Evolutionary conservation across 1,140 invertebrate genomes (phyloP), one percentile per base, ranked within the genome.

Genomic region (Caenorhabditis elegans): DNA sequence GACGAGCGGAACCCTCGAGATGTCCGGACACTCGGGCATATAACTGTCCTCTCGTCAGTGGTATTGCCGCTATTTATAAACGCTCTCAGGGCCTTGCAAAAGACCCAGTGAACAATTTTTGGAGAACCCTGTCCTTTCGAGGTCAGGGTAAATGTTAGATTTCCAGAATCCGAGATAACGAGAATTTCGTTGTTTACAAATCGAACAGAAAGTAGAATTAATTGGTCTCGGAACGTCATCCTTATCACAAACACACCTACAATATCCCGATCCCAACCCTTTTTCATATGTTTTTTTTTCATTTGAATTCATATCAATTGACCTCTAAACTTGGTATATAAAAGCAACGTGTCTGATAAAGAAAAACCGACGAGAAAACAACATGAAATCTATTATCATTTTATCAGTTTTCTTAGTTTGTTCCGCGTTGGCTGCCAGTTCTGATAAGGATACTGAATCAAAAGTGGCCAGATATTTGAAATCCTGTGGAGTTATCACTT

Each of bases 361-460:
- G 60, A 70, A 17, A 24, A 39, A n/a, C n/a, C n/a, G n/a, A n/a
- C n/a, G n/a, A 39, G 60, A 39, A 19, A 10, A 43, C 3, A 43
- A 70, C 13, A 70, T 70, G 60, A 70, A 70, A 22, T 34, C 60
- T 19, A 22, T 70, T 70, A 70, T 70, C 60, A 39, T 70, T 70
- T 43, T 70, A 70, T 70, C 17, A 10, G 2, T 70, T 10, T n/a
- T 70, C 10, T 31, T 70, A 6, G 60, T 70, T 70, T 70, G 31
- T 39, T 39, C 60, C n/a, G 34, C 22, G 13, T 43, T 39, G 2
- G 31, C 60, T 28, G 60, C 60, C 34, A 39, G 60, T 70, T 70
- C 60, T 39, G 60, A 70, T 60, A 60, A 60, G 53, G 53, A 60
- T 39, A 39, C 60, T 10, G 60, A 70, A 10, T 70, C 60, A 26